phyloP scores from a whole-genome alignment of 1,140 invertebrate species.

The Drosophila littoralis region DNA sequence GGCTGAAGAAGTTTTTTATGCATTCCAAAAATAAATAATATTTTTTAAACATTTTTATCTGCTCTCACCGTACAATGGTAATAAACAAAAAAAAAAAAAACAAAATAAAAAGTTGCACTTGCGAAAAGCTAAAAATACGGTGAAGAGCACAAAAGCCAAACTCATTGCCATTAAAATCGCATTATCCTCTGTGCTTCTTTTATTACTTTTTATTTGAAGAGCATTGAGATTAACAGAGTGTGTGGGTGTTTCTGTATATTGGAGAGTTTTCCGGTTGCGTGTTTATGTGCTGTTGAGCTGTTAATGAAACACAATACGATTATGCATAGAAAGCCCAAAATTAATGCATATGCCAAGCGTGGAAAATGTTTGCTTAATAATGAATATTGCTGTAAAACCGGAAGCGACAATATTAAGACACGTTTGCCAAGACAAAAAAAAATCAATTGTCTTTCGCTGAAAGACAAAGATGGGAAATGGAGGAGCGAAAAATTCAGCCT shows the following conservation, averaged over 20 bases:
- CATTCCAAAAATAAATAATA: conserved; percentile 67
- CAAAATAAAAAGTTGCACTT: conserved; percentile 38
- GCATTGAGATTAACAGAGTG: conserved; percentile 48
- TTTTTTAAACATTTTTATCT: conserved; percentile 67
- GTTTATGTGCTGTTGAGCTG: conserved; percentile 74
- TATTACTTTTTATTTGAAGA: conserved; percentile 79
- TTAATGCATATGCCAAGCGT: conserved; percentile 41
- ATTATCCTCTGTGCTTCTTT: conserved; percentile 79
- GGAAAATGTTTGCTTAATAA: conserved; percentile 30
- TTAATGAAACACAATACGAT: conserved; percentile 68
- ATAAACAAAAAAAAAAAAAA: conserved; percentile 39
- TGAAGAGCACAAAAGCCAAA: conserved; percentile 69
- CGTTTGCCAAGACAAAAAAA: conserved; percentile 53
- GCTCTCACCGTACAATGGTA: conserved; percentile 40
- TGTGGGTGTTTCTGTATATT: conserved; percentile 2
- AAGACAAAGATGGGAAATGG: conserved; percentile 15
- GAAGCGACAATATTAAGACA: conserved; percentile 54
- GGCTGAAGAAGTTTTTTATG: conserved; percentile 31
- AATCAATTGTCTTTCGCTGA: conserved; percentile 57
- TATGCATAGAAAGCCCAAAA: conserved; percentile 53
- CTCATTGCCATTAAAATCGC: conserved; percentile 81
- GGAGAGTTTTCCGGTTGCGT: conserved; percentile 49
- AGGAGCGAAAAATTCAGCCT: conserved; percentile 9
- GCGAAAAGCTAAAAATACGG: conserved; percentile 60
- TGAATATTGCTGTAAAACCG: conserved; percentile 17